Evolutionary conservation across 2,113 vertebrate genomes (phyloP).

Genomic region (Tichodroma muraria): DNA sequence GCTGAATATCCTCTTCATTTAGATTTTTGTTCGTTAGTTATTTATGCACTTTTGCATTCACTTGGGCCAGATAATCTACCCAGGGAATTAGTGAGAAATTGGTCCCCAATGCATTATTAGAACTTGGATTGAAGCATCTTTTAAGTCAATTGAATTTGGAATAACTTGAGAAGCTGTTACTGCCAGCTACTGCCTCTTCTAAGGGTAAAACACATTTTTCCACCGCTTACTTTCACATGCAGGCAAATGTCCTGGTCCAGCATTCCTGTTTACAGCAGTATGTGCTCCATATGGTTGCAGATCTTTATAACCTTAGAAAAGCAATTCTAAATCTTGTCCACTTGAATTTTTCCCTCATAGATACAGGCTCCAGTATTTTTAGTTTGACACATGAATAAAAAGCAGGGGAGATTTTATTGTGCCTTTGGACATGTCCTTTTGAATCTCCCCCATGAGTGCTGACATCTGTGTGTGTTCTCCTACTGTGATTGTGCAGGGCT

Average conservation of each 20-base stretch:
- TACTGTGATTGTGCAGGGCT: constrained; percentile 76
- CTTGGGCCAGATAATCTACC: background rate
- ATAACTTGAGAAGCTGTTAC: background rate
- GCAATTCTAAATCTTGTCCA: background rate
- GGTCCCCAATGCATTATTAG: background rate
- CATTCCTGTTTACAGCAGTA: background rate
- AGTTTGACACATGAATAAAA: background rate
- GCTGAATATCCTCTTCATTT: background rate
- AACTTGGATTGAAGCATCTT: background rate
- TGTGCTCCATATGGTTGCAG: background rate
- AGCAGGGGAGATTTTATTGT: background rate
- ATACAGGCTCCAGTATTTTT: background rate
- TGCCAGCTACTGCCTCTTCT: background rate
- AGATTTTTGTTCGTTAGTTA: background rate
- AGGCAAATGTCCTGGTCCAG: background rate
- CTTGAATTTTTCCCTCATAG: background rate
- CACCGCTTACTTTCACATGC: background rate
- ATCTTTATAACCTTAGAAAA: background rate
- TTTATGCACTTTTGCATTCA: background rate
- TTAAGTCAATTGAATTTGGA: background rate
- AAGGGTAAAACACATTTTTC: background rate
- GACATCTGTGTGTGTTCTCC: background rate
- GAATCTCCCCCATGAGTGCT: background rate
- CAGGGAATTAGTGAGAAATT: background rate
- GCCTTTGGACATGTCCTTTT: background rate